Conservation (phyloP, 2,888 invertebrate species). For the Monoplex corrugatus region DNA sequence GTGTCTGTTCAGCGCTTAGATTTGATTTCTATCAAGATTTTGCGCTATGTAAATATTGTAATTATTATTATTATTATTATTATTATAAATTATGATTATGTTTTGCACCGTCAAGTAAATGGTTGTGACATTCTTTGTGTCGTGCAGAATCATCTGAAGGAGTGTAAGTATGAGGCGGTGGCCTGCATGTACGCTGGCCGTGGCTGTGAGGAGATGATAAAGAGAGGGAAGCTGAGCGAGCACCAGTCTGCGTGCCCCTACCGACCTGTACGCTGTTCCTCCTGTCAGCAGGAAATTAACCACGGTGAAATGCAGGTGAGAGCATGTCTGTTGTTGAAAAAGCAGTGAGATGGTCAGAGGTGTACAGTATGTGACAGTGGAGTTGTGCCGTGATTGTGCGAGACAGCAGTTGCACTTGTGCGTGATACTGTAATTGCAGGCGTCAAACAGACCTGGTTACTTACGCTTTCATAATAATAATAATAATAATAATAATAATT, state of each 20-base stretch:
- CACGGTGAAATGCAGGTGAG: constrained; percentile 15
- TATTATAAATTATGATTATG: background rate
- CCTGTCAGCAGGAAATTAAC: background rate
- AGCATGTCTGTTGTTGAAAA: background rate
- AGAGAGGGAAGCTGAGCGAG: background rate
- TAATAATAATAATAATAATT: no score
- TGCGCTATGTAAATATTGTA: no score
- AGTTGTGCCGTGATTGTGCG: no score
- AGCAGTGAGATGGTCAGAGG: background rate
- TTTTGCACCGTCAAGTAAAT: no score
- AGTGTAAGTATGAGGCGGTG: background rate
- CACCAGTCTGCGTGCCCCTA: background rate
- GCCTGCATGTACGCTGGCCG: background rate
- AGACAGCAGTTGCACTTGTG: no score
- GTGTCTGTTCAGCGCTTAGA: no score
- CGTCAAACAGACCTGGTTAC: no score
- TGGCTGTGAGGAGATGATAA: background rate
- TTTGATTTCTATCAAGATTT: no score
- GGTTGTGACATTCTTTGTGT: background rate
- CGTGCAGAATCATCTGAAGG: background rate
- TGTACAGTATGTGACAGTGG: background rate
- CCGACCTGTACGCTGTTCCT: background rate
- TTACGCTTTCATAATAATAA: no score
- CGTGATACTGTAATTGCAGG: no score
- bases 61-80: background rate